phyloP scores from a whole-genome alignment of 2,888 invertebrate genomes.

The Diarsia dahlii region DNA sequence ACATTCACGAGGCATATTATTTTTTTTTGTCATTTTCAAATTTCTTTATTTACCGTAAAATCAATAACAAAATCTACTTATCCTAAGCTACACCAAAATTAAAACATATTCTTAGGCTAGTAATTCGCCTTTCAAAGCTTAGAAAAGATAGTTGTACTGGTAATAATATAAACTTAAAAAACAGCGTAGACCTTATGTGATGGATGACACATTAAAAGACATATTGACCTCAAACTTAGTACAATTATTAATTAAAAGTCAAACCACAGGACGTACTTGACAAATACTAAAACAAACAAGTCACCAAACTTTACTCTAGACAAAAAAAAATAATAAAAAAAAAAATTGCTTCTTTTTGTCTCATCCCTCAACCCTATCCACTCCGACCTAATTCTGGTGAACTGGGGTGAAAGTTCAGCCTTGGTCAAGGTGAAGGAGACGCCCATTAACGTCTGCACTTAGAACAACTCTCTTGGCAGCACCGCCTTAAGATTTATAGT shows the following conservation, averaged over 20 bases:
- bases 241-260: background rate
- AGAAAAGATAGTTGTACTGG: too few relatives aligned
- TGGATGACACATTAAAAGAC: too few relatives aligned
- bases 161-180: too few relatives aligned
- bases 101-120: too few relatives aligned
- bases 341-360: conserved; percentile 48
- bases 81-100: too few relatives aligned
- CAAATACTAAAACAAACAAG: background rate
- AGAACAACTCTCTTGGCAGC: conserved; percentile 84
- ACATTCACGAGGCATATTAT: too few relatives aligned
- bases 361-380: conserved; percentile 67
- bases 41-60: too few relatives aligned
- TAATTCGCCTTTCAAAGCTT: too few relatives aligned
- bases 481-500: conserved; percentile 84
- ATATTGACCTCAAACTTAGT: background rate
- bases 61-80: too few relatives aligned
- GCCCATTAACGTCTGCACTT: conserved; percentile 87
- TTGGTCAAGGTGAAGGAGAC: conserved; percentile 89
- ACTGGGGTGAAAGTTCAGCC: conserved; percentile 87
- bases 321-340: conserved; percentile 27
- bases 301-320: background rate
- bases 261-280: rapidly evolving
- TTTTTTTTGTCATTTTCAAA: too few relatives aligned
- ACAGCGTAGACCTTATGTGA: too few relatives aligned
- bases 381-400: conserved; percentile 74